Base-by-base conservation (phyloP, 2,113 vertebrate genomes). In the Zapus hudsonius region DNA sequence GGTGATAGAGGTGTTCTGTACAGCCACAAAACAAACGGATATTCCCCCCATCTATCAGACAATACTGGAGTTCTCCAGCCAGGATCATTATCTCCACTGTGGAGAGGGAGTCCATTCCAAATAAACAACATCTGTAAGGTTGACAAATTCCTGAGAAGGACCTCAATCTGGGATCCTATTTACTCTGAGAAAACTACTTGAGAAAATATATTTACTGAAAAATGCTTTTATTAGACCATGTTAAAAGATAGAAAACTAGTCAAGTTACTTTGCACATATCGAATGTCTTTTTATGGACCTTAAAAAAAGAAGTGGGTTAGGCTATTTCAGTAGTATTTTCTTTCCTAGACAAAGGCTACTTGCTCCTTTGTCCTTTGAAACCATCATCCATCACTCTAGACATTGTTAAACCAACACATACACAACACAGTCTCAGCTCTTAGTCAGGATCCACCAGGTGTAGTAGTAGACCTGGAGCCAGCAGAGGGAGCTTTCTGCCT, bases 401-500 rank as follows among this genome's bases (percentile, higher is more conserved):
- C 31, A 20, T 44, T 55, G 52, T 36, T 93, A 44, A 73, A 40
- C 1, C 10, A 76, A 55, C 9, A 40, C 33, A 19, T 3, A 3
- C 16, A 4, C 31, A 79, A 23, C 33, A 8, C 0, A 10, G 36
- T 38, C 4, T 13, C 33, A 4, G 38, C 22, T 0, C 23, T 73
- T 3, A 4, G 20, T 3, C 4, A 11, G 31, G 31, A 29, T 19
- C 27, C 70, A 67, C 23, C 6, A 8, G 33, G 13, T 27, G 22
- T 40, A 64, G 1, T 29, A 0, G 1, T 23, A 29, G 5, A 38
- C 6, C 13, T 15, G 42, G n/a, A 20, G 25, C 92, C 96, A 94
- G 96, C 80, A 95, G 94, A 87, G 91, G 95, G 93, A 67, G 95
- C 89, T 87, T 89, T 91, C 72, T 40, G 31, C 67, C 87, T 38